phyloP scores from a whole-genome alignment of 2,888 invertebrate species.

The Leucozona laternaria region DNA sequence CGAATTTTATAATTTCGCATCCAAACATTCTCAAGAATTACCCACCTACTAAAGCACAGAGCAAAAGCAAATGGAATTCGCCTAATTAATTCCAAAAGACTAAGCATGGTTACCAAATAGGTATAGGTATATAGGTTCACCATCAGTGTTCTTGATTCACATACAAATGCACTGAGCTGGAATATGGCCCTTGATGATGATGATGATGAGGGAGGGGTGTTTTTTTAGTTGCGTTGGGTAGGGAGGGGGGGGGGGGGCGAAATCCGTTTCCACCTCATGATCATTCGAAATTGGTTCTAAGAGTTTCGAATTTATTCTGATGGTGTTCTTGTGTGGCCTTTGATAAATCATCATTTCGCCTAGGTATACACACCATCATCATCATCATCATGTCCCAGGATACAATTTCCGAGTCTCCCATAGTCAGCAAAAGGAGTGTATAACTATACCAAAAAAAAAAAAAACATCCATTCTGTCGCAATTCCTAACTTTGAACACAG shows the following conservation, averaged over 20 bases:
- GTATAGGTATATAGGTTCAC: constrained; percentile 3
- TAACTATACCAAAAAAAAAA: too few species aligned
- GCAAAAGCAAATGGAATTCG: constrained; percentile 34
- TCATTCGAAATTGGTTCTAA: constrained; percentile 38
- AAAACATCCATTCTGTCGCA: constrained; percentile 40
- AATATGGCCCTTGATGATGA: constrained; percentile 20
- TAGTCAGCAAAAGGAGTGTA: constrained; percentile 23
- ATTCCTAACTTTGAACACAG: constrained; percentile 9
- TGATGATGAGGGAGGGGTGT: neutral
- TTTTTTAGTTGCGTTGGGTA: neutral
- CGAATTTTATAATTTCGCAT: constrained; percentile 34
- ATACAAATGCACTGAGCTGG: constrained; percentile 26
- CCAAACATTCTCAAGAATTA: neutral
- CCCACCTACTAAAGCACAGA: neutral
- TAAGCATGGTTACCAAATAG: constrained; percentile 48
- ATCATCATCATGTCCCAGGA: constrained; percentile 41
- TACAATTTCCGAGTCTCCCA: constrained; percentile 15
- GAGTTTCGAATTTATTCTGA: constrained; percentile 65
- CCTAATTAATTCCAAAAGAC: constrained; percentile 62
- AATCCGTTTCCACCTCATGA: constrained; percentile 2
- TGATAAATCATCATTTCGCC: constrained; percentile 72
- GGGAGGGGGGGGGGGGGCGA: neutral
- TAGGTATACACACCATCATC: constrained; percentile 38
- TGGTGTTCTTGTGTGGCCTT: constrained; percentile 58
- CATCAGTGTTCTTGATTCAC: constrained; percentile 11